Base-by-base conservation (phyloP, 2,797 vertebrate species). In the Tenualosa thibaudeaui region DNA sequence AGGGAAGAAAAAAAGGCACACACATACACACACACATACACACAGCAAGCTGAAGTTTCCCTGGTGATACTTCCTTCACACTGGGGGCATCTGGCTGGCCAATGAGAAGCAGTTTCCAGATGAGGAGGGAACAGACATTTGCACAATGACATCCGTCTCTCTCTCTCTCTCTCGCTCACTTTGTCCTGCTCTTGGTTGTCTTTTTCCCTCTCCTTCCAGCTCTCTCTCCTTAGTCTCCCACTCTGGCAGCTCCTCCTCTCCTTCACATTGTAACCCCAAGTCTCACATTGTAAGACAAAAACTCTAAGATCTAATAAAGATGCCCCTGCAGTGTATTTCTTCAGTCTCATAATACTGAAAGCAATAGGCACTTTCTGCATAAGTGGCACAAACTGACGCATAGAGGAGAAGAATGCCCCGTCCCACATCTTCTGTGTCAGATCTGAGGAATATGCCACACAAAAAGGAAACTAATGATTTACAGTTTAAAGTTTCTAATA, bases 21-120 rank as follows among this genome's bases (percentile, higher is more conserved):
- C 51, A 81, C 49, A 82, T 81, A 81, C 82, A 56, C 84, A 82
- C 85, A 85, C 62, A 82, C 82, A 81, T 54, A 84, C n/a, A 86
- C 62, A 85, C 91, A 92, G 92, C 88, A 53, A 93, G 92, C 92
- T 93, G 56, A 95, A 94, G 94, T 95, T 95, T 95, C 95, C 94
- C 94, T 94, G 94, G 94, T 94, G 94, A 95, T 93, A 94, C 91
- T 95, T 95, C 93, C 94, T 95, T 93, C 92, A 94, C 92, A 91
- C 92, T 89, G 90, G 91, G 93, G 93, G 93, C 89, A 93, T 91
- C 85, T 84, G 87, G 89, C 86, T 82, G 90, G 89, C 94, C 94
- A 95, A 95, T 95, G 91, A 94, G 91, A 78, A 91, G 86, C 89
- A 0, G 84, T 90, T 91, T 86, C 84, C 83, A 82, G 46, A 86